phyloP scores from a whole-genome alignment of 1,140 invertebrate species.

The Coptotermes formosanus region DNA sequence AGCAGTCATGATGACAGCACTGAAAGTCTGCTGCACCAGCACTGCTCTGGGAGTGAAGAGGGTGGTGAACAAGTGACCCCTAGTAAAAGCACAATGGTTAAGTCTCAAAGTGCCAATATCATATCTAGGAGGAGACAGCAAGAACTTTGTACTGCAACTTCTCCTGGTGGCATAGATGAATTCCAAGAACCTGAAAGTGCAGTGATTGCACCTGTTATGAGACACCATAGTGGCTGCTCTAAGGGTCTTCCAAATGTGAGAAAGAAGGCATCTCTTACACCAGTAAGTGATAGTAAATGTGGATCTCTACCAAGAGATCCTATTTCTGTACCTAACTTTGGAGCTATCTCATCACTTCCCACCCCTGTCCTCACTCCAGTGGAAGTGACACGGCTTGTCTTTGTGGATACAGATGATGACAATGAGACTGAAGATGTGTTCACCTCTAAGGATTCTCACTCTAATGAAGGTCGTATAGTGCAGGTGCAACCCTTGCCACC shows the following conservation, averaged over 20 bases:
- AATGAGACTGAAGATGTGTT: constrained; percentile 51
- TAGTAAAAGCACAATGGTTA: constrained; percentile 48
- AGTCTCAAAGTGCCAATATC: constrained; percentile 61
- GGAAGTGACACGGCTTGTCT: constrained; percentile 67
- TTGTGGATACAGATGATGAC: constrained; percentile 68
- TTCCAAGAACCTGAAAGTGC: background rate
- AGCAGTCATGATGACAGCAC: constrained; percentile 61
- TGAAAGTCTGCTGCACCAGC: constrained; percentile 57
- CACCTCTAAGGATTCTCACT: constrained; percentile 11
- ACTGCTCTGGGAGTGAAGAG: constrained; percentile 41
- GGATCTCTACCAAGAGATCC: constrained; percentile 54
- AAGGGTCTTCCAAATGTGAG: constrained; percentile 5
- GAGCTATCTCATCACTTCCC: constrained; percentile 41
- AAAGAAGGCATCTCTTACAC: background rate
- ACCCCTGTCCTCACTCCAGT: constrained; percentile 58
- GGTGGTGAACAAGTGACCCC: constrained; percentile 38
- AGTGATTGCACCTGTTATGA: background rate
- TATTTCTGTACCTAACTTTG: constrained; percentile 75
- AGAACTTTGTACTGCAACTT: constrained; percentile 32
- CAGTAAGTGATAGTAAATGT: background rate
- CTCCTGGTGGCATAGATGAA: constrained; percentile 28
- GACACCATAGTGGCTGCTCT: background rate
- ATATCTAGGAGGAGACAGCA: constrained; percentile 47
- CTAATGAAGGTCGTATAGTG: constrained; percentile 30
- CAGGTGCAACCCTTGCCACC: background rate